Percentiles rank a stretch among this genome's conserved stretches.
Evolutionary conservation across 2,888 invertebrate species (phyloP).

Genomic region (Tuta absoluta): DNA sequence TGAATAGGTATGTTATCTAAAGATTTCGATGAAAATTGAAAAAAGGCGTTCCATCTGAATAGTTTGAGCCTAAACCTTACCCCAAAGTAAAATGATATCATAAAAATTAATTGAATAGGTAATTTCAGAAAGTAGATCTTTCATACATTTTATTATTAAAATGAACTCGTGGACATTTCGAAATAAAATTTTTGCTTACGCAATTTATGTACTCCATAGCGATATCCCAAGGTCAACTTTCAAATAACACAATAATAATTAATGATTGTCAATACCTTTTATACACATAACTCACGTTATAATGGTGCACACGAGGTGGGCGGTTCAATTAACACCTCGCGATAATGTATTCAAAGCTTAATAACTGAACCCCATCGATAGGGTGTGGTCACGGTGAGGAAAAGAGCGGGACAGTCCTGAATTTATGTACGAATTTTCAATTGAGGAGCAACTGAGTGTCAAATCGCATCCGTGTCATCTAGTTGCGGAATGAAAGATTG

Average conservation of each 20-base stretch:
- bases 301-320: conserved; percentile 30
- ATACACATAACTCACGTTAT: conserved; percentile 8
- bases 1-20: too few relatives aligned
- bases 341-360: conserved; percentile 25
- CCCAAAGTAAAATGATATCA: too few relatives aligned
- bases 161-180: too few relatives aligned
- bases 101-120: too few relatives aligned
- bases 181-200: neutral
- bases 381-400: neutral
- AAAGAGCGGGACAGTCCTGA: neutral
- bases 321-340: conserved; percentile 41
- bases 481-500: too few relatives aligned
- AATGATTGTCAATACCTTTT: conserved; percentile 4
- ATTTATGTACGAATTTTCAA: neutral
- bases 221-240: neutral
- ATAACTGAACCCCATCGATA: conserved; percentile 12
- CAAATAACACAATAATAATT: neutral
- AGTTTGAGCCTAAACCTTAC: too few relatives aligned
- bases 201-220: neutral
- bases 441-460: neutral
- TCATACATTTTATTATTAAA: too few relatives aligned
- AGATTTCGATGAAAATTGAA: too few relatives aligned
- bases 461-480: too few relatives aligned
- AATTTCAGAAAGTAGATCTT: too few relatives aligned
- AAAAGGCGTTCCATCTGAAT: too few relatives aligned